Conservation (phyloP, 2,797 vertebrate genomes). For the Chaenodraco wilsoni region DNA sequence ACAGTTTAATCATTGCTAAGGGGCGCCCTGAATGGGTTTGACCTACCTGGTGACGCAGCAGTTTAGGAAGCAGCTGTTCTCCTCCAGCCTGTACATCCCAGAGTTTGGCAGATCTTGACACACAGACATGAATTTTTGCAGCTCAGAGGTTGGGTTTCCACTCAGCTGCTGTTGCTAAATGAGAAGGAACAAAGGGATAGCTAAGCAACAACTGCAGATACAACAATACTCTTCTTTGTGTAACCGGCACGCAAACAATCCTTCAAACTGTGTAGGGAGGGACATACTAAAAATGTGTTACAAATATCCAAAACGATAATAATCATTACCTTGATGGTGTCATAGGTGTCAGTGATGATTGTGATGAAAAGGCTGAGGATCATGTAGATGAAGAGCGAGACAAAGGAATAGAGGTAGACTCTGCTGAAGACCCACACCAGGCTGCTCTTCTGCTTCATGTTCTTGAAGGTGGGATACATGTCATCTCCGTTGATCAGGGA, state of each 20-base stretch:
- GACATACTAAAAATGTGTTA: neutral
- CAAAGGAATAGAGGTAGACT: conserved; percentile 88
- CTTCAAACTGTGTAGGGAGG: neutral
- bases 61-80: conserved; percentile 67
- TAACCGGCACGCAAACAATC: neutral
- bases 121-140: conserved; percentile 87
- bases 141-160: conserved; percentile 87
- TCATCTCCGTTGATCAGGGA: conserved; percentile 96
- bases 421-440: conserved; percentile 95
- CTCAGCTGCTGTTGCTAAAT: conserved; percentile 89
- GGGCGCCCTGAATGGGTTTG: neutral
- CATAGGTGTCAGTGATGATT: conserved; percentile 93
- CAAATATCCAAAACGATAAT: neutral
- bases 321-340: conserved; percentile 92
- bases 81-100: conserved; percentile 87
- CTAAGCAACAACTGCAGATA: neutral
- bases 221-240: neutral
- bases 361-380: conserved; percentile 85
- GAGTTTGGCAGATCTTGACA: conserved; percentile 92
- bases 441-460: conserved; percentile 89
- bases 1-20: neutral
- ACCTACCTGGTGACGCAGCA: conserved; percentile 78
- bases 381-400: conserved; percentile 86
- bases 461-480: conserved; percentile 93
- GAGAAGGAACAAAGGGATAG: neutral